Evolutionary conservation across 53 echinoderm and acorn worm species (phyloP).

Genomic region (Glandiceps talaboti): DNA sequence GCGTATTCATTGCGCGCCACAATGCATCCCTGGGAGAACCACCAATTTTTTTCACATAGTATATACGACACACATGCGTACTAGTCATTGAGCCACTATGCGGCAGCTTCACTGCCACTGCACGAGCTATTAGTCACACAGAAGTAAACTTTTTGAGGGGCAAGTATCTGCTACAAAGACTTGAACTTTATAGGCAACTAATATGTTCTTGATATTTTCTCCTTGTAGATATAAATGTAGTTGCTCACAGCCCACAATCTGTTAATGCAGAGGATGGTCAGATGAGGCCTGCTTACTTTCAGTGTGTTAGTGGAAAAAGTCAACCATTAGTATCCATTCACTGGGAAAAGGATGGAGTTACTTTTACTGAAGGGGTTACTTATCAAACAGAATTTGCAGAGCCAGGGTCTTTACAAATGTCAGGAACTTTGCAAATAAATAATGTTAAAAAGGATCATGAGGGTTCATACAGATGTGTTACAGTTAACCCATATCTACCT

Average conservation of each 20-base stretch:
- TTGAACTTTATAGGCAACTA: background rate
- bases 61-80: no score
- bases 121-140: no score
- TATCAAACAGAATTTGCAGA: constrained; percentile 66
- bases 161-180: background rate
- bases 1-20: no score
- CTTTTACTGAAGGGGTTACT: constrained; percentile 28
- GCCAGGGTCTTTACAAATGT: constrained; percentile 44
- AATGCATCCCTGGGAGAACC: no score
- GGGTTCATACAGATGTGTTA: constrained; percentile 72
- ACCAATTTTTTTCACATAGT: no score
- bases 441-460: constrained; percentile 38
- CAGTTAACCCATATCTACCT: constrained; percentile 57
- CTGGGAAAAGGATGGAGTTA: constrained; percentile 79
- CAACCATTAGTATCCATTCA: constrained; percentile 46
- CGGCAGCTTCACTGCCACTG: no score
- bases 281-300: constrained; percentile 70
- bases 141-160: no score
- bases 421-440: constrained; percentile 83
- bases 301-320: constrained; percentile 83
- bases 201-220: background rate
- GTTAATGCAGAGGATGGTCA: constrained; percentile 59
- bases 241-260: constrained; percentile 50
- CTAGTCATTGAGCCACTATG: no score
- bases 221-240: constrained; percentile 48